Conservation (phyloP, 2,113 vertebrate genomes). For the Progne subis region DNA sequence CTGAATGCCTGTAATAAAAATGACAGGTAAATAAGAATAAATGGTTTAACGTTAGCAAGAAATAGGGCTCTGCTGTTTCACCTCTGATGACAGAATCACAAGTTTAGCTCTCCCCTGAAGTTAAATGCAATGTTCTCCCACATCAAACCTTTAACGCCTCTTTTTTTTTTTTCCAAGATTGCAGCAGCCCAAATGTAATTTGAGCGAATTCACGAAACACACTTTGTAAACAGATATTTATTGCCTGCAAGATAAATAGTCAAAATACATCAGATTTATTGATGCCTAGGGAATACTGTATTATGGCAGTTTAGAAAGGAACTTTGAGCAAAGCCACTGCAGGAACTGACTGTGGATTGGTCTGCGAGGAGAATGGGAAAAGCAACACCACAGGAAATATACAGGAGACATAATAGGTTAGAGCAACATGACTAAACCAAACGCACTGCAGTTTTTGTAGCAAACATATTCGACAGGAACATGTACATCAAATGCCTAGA, state of each 20-base stretch:
- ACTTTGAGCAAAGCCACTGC: conserved; percentile 42
- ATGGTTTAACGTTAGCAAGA: conserved; percentile 62
- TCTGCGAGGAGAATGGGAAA: neutral
- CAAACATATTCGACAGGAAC: neutral
- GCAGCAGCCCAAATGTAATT: conserved; percentile 75
- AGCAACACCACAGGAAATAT: neutral
- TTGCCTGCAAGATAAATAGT: conserved; percentile 75
- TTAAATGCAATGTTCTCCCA: conserved; percentile 70
- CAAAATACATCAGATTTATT: conserved; percentile 75
- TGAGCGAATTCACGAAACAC: conserved; percentile 69
- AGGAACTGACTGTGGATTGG: neutral
- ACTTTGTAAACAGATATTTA: conserved; percentile 73
- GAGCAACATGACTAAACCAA: neutral
- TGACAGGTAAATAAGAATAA: conserved; percentile 77
- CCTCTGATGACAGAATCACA: conserved; percentile 72
- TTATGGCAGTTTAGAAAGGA: conserved; percentile 53
- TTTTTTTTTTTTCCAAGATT: conserved; percentile 30
- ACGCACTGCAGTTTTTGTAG: neutral
- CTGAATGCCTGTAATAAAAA: conserved; percentile 75
- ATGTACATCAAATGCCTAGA: neutral
- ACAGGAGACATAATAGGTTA: neutral
- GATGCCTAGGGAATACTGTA: conserved; percentile 52
- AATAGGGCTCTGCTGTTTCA: conserved; percentile 62
- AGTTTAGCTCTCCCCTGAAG: conserved; percentile 74
- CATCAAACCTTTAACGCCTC: conserved; percentile 60